Base-by-base conservation (phyloP, 1,140 invertebrate genomes). In the Micrasema minimum region DNA sequence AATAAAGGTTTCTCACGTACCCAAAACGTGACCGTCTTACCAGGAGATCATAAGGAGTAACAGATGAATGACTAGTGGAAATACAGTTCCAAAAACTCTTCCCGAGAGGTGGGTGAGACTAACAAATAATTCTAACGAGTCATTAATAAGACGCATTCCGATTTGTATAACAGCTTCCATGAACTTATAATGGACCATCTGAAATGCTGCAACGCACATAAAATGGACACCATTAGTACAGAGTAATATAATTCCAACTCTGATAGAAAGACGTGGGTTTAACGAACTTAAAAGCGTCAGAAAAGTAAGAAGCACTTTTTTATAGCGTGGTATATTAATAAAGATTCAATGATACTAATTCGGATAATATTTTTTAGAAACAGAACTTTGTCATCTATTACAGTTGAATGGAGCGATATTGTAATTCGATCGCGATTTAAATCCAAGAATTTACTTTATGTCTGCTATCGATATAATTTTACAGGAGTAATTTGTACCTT, bases 71-170 rank as follows among this genome's bases (percentile, higher is more conserved):
- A 31, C 51, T 55, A n/a, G 26, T 26, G 26, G 31, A 23, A 55
- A 55, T 26, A 26, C 51, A 31, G 11, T 0, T 55, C 51, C 14
- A 55, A 31, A 55, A 55, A 37, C 51, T n/a, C 11, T 22, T 53
- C 50, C 43, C 43, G 43, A 16, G 43, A 46, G 5, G 43, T 46
- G n/a, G 43, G 43, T 46, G 50, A 26, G 22, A 14, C 51, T 16
- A 16, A 14, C 51, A 55, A 26, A 16, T 16, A 31, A 55, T 55
- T 55, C 51, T 55, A 55, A 55, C 23, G 23, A 55, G 20, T 55
- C n/a, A 55, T 55, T 55, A 55, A 55, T 35, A 23, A 16, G 51
- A 55, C 4, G 51, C 51, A 55, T 55, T 55, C 51, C 51, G 26
- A 37, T 55, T 55, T 55, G 51, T 55, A 55, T 14, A 48, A 7